Evolutionary conservation across 2,888 invertebrate genomes (phyloP), one percentile per base, ranked within the genome.

Genomic region (Perizoma affinitatum): DNA sequence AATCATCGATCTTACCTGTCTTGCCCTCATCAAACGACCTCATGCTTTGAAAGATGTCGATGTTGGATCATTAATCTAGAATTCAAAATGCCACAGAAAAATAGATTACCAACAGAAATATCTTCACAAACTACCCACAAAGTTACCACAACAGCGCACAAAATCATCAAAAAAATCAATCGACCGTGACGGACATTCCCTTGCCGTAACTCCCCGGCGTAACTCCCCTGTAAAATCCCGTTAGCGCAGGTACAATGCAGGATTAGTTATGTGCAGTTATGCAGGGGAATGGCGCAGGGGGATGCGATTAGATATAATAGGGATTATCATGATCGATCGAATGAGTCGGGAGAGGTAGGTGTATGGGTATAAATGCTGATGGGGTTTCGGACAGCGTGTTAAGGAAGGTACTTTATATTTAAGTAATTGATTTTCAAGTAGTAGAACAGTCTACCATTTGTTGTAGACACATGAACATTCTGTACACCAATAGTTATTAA

Each of bases 221-320:
- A 38, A 65, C 60, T 49, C 58, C 63, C 64, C 69, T 38, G 40
- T 57, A 50, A 38, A 70, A 75, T 73, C 72, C 70, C 65, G 70
- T 72, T 72, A 72, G 69, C 68, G 67, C 83, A 83, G 81, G 82
- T 81, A 82, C 65, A 65, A 71, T 64, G 65, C 65, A 57, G 77
- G 80, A 80, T 81, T 80, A 80, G 65, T 68, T 52, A 54, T 68
- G 71, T 76, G 75, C 76, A 79, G 76, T 65, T 76, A 77, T 78
- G 76, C 76, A 67, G 61, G 61, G 60, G 65, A 63, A 6, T 40
- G 40, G n/a, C 42, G 42, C 42, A 42, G 33, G 59, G 66, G 68
- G 69, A 67, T 66, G 65, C 69, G 71, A 71, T 75, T 72, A 73
- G 65, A 67, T 68, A 58, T 72, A 71, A 72, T 70, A 63, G 64